A percentile compares a stretch with the other conserved stretches of the same genome.
These are phyloP conservation scores for Protonibea diacanthus DNA, from an alignment of 2,797 vertebrate genomes.

Conservation along the genomic window DNA sequence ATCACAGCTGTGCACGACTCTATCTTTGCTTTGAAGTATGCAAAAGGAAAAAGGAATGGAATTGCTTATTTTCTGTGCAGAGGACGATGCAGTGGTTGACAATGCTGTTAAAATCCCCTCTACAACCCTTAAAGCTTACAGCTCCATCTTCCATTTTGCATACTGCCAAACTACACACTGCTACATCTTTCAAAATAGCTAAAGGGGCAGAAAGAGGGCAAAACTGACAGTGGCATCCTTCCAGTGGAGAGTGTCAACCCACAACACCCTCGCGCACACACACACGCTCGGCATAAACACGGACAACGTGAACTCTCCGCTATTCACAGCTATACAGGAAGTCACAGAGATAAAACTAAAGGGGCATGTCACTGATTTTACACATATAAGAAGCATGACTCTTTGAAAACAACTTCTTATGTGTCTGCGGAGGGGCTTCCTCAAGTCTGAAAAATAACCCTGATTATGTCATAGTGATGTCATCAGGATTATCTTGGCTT, in stretches of 20 bases:
- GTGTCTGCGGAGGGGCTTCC: background rate
- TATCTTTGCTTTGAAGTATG: slow-evolving; percentile 34
- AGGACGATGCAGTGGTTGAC: slow-evolving; percentile 20
- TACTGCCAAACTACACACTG: slow-evolving; percentile 34
- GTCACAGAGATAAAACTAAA: slow-evolving; percentile 21
- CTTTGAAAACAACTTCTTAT: background rate
- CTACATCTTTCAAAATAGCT: slow-evolving; percentile 36
- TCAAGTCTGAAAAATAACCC: background rate
- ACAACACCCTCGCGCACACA: slow-evolving; percentile 3
- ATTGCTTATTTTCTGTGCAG: slow-evolving; percentile 26
- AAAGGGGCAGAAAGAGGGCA: slow-evolving; percentile 30
- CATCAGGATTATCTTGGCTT: background rate
- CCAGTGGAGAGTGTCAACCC: slow-evolving; percentile 9
- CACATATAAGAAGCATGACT: slow-evolving; percentile 1
- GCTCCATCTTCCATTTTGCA: slow-evolving; percentile 31
- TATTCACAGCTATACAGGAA: slow-evolving; percentile 9
- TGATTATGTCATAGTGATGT: slow-evolving; percentile 10
- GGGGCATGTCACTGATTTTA: slow-evolving; percentile 4
- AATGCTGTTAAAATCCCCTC: slow-evolving; percentile 23
- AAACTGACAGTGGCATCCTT: slow-evolving; percentile 39
- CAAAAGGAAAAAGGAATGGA: slow-evolving; percentile 4
- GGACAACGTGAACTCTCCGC: slow-evolving; percentile 7
- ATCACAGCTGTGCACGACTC: slow-evolving; percentile 19
- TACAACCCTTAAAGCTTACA: slow-evolving; percentile 13
- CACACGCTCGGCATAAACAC: slow-evolving; percentile 9